Evolutionary conservation across 2,888 invertebrate genomes (phyloP).

Genomic region (Lysandra coridon): DNA sequence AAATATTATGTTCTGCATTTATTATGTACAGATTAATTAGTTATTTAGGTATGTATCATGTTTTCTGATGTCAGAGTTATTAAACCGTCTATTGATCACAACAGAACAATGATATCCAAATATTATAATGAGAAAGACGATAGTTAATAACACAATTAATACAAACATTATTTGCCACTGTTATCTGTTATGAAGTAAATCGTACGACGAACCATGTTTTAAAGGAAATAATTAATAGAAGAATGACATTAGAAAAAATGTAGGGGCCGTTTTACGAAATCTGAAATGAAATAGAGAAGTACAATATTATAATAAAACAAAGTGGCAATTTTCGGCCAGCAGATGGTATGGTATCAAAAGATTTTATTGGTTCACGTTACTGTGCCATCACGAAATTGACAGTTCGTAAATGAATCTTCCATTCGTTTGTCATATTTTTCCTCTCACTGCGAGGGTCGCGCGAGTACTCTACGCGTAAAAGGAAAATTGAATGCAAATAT

Average conservation of each 20-base stretch:
- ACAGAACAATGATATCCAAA: too few relatives aligned
- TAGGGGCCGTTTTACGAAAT: too few relatives aligned
- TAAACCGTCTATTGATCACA: too few relatives aligned
- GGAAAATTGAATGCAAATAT: conserved; percentile 13
- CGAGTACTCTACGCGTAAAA: not conserved
- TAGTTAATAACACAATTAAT: too few relatives aligned
- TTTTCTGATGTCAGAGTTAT: too few relatives aligned
- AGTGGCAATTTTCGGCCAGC: not conserved
- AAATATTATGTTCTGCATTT: too few relatives aligned
- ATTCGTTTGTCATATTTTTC: conserved; percentile 1
- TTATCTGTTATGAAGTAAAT: not conserved
- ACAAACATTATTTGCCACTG: not conserved
- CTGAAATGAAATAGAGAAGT: not conserved
- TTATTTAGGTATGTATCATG: too few relatives aligned
- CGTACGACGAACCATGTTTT: too few relatives aligned
- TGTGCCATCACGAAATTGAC: not conserved
- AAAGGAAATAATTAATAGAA: too few relatives aligned
- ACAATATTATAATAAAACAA: not conserved
- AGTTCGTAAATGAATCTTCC: conserved; percentile 12
- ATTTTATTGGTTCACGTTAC: not conserved
- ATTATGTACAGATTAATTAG: too few relatives aligned
- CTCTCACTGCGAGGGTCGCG: not conserved
- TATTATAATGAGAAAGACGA: too few relatives aligned
- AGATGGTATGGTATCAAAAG: not conserved
- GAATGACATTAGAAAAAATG: too few relatives aligned